These are phyloP conservation scores for Aelia acuminata DNA, from an alignment of 2,888 invertebrate genomes.

Conservation along the genomic window DNA sequence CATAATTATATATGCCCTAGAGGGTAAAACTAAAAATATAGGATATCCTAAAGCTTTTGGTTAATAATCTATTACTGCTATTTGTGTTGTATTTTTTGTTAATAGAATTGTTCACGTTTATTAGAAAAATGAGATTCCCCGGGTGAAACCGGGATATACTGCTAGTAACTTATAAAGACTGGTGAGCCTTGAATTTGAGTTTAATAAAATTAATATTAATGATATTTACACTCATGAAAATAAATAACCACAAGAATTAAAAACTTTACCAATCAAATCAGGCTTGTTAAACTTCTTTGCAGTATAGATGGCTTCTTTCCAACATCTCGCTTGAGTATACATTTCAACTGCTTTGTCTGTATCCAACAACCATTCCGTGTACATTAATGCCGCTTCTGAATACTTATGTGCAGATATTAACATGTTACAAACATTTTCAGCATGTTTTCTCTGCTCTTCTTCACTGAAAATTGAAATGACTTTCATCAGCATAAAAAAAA, in stretches of 20 bases:
- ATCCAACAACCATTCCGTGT: slow-evolving; percentile 70
- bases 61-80: too few species aligned
- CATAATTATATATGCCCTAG: too few species aligned
- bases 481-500: not conserved
- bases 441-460: slow-evolving; percentile 56
- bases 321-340: slow-evolving; percentile 78
- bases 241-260: not conserved
- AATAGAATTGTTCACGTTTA: too few species aligned
- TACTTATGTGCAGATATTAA: slow-evolving; percentile 48
- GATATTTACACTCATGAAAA: too few species aligned
- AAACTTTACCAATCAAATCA: slow-evolving; percentile 35
- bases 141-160: too few species aligned
- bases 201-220: too few species aligned
- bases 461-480: slow-evolving; percentile 65
- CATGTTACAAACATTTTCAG: slow-evolving; percentile 47
- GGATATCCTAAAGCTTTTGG: too few species aligned
- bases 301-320: slow-evolving; percentile 75
- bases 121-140: too few species aligned
- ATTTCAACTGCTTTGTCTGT: slow-evolving; percentile 76
- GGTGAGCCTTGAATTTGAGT: too few species aligned
- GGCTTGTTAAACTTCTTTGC: slow-evolving; percentile 50
- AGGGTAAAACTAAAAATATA: too few species aligned
- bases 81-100: too few species aligned
- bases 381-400: slow-evolving; percentile 52
- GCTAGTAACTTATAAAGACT: too few species aligned